These are phyloP conservation scores for Solea solea DNA, from an alignment of 2,113 vertebrate genomes.

Conservation along the genomic window DNA sequence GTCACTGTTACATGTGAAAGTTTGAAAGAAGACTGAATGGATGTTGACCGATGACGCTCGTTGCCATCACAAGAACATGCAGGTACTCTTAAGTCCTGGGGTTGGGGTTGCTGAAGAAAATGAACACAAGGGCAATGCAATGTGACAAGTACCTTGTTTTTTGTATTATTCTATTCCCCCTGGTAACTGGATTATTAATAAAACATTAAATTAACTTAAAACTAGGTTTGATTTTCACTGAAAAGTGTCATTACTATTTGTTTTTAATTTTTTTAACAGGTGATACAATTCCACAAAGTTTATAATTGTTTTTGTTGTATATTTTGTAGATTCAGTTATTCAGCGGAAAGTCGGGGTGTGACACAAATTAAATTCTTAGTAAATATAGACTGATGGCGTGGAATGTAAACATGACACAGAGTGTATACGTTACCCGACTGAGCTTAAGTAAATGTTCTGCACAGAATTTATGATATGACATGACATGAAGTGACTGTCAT, in stretches of 20 bases:
- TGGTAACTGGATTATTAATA: conserved; percentile 73
- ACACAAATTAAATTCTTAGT: too few relatives aligned
- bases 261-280: neutral
- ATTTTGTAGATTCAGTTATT: too few relatives aligned
- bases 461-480: too few relatives aligned
- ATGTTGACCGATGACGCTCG: conserved; percentile 9
- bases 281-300: neutral
- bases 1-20: conserved; percentile 58
- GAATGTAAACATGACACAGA: too few relatives aligned
- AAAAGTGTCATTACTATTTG: neutral
- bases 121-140: conserved; percentile 56
- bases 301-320: too few relatives aligned
- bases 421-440: too few relatives aligned
- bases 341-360: too few relatives aligned
- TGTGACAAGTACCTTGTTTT: conserved; percentile 58
- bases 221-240: neutral
- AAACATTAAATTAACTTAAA: conserved; percentile 69
- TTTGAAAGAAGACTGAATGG: conserved; percentile 40
- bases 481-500: too few relatives aligned
- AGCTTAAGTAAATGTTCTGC: too few relatives aligned
- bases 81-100: conserved; percentile 1
- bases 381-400: too few relatives aligned
- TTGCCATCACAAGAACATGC: conserved; percentile 23
- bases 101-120: conserved; percentile 14
- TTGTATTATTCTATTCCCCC: conserved; percentile 63